A percentile compares a stretch with the other conserved stretches of the same genome.
phyloP scores from a whole-genome alignment of 2,797 vertebrate species.

The Pangasius larnaudii region DNA sequence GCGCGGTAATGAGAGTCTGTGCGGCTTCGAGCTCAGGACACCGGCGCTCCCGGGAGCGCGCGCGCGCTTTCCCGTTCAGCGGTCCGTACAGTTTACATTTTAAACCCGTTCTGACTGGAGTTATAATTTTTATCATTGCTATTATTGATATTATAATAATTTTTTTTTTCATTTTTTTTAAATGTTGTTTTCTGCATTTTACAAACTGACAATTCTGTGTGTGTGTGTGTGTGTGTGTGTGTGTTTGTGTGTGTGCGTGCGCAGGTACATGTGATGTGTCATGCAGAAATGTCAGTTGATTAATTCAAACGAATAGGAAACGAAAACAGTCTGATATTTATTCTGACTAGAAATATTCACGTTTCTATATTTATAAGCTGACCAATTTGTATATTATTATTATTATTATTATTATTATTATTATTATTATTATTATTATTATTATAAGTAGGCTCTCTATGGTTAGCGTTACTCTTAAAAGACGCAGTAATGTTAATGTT shows the following conservation, averaged over 20 bases:
- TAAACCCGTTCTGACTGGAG: background rate
- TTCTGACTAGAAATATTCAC: background rate
- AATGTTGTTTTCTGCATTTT: background rate
- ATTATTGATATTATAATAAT: background rate
- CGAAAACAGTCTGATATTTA: background rate
- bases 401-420: slow-evolving; percentile 29
- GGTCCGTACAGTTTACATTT: background rate
- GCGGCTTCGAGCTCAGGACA: background rate
- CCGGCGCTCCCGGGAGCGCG: slow-evolving; percentile 18
- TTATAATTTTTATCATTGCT: background rate
- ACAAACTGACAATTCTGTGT: background rate
- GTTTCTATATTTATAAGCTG: background rate
- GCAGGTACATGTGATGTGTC: background rate
- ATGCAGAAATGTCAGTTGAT: background rate
- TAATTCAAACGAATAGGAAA: background rate
- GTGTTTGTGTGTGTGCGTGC: background rate
- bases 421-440: slow-evolving; percentile 23
- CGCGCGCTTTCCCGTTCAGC: background rate
- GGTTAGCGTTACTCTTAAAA: background rate
- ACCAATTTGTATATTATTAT: background rate
- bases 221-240: background rate
- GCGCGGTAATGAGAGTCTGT: background rate
- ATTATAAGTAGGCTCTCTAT: background rate
- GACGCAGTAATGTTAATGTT: background rate
- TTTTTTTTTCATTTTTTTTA: background rate